A percentile compares a stretch with the other conserved stretches of the same genome.
phyloP scores from a whole-genome alignment of 1,140 invertebrate species.

The Atopsyche davidsoni region DNA sequence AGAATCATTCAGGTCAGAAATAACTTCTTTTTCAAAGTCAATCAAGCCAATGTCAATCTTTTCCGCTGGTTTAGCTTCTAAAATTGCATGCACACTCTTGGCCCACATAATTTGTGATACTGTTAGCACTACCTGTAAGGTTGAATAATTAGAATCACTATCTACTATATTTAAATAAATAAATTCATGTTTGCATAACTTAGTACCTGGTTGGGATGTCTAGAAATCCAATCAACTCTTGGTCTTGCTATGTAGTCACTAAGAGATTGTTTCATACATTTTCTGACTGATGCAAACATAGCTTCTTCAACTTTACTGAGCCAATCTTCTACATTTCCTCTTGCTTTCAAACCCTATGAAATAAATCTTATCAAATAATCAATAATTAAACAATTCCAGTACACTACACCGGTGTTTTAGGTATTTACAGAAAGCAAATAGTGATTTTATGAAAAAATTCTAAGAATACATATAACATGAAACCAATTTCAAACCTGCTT shows the following conservation, averaged over 20 bases:
- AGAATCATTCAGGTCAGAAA: slow-evolving; percentile 68
- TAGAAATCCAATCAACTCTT: slow-evolving; percentile 74
- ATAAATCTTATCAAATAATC: too few species aligned
- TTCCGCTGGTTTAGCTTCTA: slow-evolving; percentile 47
- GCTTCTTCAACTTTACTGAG: slow-evolving; percentile 78
- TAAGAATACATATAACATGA: too few species aligned
- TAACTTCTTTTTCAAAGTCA: slow-evolving; percentile 64
- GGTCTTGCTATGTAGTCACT: slow-evolving; percentile 59
- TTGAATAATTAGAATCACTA: neutral
- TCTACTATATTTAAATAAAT: neutral
- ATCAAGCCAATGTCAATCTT: slow-evolving; percentile 51
- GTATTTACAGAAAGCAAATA: too few species aligned
- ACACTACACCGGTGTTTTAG: too few species aligned
- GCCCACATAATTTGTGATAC: slow-evolving; percentile 87
- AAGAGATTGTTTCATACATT: slow-evolving; percentile 56
- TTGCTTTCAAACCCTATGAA: slow-evolving; percentile 16
- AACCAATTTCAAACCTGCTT: too few species aligned
- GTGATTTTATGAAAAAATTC: too few species aligned
- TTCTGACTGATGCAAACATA: slow-evolving; percentile 85
- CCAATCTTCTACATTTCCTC: slow-evolving; percentile 81
- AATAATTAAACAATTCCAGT: too few species aligned
- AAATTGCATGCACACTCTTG: slow-evolving; percentile 63
- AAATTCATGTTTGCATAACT: neutral
- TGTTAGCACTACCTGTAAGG: slow-evolving; percentile 57
- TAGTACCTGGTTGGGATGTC: slow-evolving; percentile 69